Percentiles rank a stretch among this genome's conserved stretches.
These are phyloP conservation scores for Chymomyza procnemis DNA, from an alignment of 2,888 invertebrate species.

Conservation along the genomic window DNA sequence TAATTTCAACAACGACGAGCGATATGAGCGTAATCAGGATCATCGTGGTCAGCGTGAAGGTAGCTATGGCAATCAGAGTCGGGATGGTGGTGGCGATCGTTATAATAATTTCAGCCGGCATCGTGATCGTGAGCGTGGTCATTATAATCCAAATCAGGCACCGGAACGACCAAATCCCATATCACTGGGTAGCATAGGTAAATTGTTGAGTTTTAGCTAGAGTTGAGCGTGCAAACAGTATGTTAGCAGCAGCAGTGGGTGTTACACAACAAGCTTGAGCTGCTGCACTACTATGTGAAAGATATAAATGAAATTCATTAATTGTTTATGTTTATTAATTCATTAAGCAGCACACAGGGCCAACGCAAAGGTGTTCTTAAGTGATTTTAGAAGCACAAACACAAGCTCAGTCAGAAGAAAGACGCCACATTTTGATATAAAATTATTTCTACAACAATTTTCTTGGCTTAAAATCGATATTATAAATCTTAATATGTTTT, in stretches of 20 bases:
- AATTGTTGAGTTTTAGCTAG: not conserved
- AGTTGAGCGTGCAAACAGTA: not conserved
- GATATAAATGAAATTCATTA: not conserved
- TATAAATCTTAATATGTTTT: too few species aligned
- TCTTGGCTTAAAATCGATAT: too few species aligned
- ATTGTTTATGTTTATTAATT: not conserved
- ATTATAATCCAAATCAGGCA: conserved; percentile 72
- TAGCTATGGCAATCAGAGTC: conserved; percentile 73
- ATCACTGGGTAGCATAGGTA: conserved; percentile 57
- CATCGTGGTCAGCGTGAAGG: conserved; percentile 77
- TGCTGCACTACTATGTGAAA: not conserved
- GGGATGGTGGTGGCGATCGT: conserved; percentile 76
- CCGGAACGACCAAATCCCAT: conserved; percentile 29
- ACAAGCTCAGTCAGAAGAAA: too few species aligned
- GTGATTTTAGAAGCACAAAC: too few species aligned
- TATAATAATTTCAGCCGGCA: conserved; percentile 78
- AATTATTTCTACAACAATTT: too few species aligned
- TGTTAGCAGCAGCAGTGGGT: not conserved
- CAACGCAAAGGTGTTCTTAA: too few species aligned
- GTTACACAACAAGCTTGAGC: not conserved
- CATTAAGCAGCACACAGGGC: not conserved
- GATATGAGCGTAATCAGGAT: conserved; percentile 75
- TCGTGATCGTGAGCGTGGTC: conserved; percentile 74
- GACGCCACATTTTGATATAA: too few species aligned
- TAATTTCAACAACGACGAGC: conserved; percentile 77